Percentiles rank a stretch among this genome's conserved stretches.
phyloP scores from a whole-genome alignment of 2,888 invertebrate genomes.

The Meiosimyza decipiens region DNA sequence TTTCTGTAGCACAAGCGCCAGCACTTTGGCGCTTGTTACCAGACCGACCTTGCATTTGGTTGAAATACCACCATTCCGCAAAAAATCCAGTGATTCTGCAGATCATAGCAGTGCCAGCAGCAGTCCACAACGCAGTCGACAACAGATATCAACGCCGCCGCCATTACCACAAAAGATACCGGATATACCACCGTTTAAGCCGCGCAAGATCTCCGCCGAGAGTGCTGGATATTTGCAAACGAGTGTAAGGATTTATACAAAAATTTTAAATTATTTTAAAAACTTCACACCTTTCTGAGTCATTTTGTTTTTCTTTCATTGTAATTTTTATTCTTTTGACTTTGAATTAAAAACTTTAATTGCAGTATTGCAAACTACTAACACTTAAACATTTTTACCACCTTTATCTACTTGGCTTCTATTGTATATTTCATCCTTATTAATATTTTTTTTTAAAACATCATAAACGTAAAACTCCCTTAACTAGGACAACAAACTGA shows the following conservation, averaged over 20 bases:
- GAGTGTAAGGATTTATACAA: constrained; percentile 57
- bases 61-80: constrained; percentile 68
- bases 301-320: too few relatives aligned
- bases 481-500: constrained; percentile 55
- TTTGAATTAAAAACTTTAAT: too few relatives aligned
- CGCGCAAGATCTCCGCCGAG: constrained; percentile 70
- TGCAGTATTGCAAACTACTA: too few relatives aligned
- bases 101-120: constrained; percentile 62
- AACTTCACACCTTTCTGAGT: neutral
- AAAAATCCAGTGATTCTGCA: constrained; percentile 62
- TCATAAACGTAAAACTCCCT: neutral
- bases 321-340: too few relatives aligned
- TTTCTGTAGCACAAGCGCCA: constrained; percentile 57
- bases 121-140: constrained; percentile 59
- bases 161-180: constrained; percentile 62
- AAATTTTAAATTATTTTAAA: too few relatives aligned
- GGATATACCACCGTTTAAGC: constrained; percentile 70
- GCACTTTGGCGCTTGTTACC: constrained; percentile 58
- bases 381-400: too few relatives aligned
- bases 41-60: constrained; percentile 65
- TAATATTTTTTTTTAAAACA: neutral
- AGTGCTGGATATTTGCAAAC: constrained; percentile 65
- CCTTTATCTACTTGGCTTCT: neutral
- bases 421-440: neutral
- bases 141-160: constrained; percentile 40